Percentiles rank a stretch among this genome's conserved stretches.
Evolutionary conservation across 53 echinoderm and acorn worm species (phyloP).

Genomic region (Actinopyga echinites): DNA sequence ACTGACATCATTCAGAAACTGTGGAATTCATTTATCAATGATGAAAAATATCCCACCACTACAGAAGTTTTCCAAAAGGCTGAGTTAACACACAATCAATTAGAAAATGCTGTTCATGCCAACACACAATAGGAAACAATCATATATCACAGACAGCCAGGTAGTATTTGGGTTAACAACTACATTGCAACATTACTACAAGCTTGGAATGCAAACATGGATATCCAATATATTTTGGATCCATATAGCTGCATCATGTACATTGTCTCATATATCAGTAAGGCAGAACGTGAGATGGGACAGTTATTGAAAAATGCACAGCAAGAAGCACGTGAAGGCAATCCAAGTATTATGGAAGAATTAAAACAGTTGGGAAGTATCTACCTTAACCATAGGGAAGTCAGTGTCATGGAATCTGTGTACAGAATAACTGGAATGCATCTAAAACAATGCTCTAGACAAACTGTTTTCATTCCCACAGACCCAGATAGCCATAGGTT

Average conservation of each 20-base stretch:
- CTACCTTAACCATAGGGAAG: constrained; percentile 61
- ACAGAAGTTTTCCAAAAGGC: not conserved
- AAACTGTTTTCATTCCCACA: constrained; percentile 60
- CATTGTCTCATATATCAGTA: no score
- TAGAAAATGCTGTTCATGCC: not conserved
- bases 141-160: not conserved
- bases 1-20: not conserved
- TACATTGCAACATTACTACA: constrained; percentile 22
- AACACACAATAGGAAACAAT: not conserved
- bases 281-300: constrained; percentile 78
- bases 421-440: constrained; percentile 55
- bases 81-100: not conserved
- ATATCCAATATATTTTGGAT: constrained; percentile 44
- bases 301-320: constrained; percentile 54
- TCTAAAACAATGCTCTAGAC: constrained; percentile 56
- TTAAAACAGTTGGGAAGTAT: constrained; percentile 54
- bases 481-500: constrained; percentile 4
- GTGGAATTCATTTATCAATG: not conserved
- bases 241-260: constrained; percentile 51
- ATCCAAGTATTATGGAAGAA: constrained; percentile 48
- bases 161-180: constrained; percentile 23
- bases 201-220: no score
- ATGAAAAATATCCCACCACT: not conserved
- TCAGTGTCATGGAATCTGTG: constrained; percentile 42
- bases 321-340: constrained; percentile 62